These are phyloP conservation scores for Corythoichthys intestinalis DNA, from an alignment of 2,113 vertebrate genomes.

Conservation along the genomic window DNA sequence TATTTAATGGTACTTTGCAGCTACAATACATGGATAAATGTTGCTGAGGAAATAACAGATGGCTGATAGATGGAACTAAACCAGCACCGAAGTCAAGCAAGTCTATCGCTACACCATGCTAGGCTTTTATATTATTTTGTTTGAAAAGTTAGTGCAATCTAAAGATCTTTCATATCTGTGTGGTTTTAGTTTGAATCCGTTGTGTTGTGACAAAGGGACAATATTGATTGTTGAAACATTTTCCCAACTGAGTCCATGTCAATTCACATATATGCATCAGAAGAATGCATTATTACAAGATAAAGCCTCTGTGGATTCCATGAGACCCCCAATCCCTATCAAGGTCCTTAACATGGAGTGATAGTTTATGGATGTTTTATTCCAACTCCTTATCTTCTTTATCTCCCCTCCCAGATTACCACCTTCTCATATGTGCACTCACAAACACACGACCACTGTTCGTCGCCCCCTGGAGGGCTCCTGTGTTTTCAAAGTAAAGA, in stretches of 20 bases:
- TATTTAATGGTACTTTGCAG: slow-evolving; percentile 17
- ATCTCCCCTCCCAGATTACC: slow-evolving; percentile 48
- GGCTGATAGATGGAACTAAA: slow-evolving; percentile 17
- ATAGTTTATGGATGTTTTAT: slow-evolving; percentile 76
- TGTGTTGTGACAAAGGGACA: not conserved
- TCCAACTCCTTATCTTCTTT: slow-evolving; percentile 55
- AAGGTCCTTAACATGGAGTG: slow-evolving; percentile 63
- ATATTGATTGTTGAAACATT: not conserved
- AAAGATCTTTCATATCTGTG: not conserved
- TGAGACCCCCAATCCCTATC: slow-evolving; percentile 68
- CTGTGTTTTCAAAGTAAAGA: slow-evolving; percentile 78
- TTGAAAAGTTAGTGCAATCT: not conserved
- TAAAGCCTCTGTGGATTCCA: slow-evolving; percentile 71
- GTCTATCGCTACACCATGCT: not conserved
- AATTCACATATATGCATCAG: slow-evolving; percentile 56
- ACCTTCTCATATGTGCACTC: slow-evolving; percentile 46
- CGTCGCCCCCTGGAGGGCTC: slow-evolving; percentile 69
- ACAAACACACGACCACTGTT: slow-evolving; percentile 55
- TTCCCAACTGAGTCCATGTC: not conserved
- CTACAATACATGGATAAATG: slow-evolving; percentile 46
- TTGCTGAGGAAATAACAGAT: slow-evolving; percentile 57
- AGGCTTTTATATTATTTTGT: not conserved
- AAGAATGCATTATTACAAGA: slow-evolving; percentile 76
- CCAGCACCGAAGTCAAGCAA: not conserved
- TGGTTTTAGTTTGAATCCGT: not conserved